Evolutionary conservation across 1,140 invertebrate species (phyloP).

Genomic region (Pristionchus pacificus): DNA sequence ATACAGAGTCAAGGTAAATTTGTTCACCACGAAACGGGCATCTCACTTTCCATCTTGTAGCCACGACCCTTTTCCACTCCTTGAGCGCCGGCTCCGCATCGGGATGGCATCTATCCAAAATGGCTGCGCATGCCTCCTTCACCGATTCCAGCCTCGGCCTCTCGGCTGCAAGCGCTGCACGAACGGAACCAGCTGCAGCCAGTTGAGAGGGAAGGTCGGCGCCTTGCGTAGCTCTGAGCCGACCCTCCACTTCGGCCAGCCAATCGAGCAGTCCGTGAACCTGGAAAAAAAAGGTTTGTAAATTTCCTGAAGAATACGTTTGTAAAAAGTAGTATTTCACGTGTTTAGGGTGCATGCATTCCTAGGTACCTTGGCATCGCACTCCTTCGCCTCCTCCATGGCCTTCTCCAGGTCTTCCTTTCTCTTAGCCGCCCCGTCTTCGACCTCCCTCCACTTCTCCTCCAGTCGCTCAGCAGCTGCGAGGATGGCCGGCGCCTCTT

Average conservation of each 20-base stretch:
- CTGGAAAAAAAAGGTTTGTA: too few relatives aligned
- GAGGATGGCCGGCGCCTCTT: conserved; percentile 31
- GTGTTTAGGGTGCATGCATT: too few relatives aligned
- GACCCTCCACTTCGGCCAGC: conserved; percentile 58
- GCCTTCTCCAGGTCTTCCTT: conserved; percentile 32
- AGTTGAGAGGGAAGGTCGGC: conserved; percentile 16
- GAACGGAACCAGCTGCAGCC: conserved; percentile 49
- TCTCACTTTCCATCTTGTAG: conserved; percentile 26
- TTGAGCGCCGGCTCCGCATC: conserved; percentile 18
- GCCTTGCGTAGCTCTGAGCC: conserved; percentile 55
- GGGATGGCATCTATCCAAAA: conserved; percentile 21
- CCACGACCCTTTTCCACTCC: conserved; percentile 26
- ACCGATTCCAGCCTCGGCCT: background rate
- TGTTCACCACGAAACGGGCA: background rate
- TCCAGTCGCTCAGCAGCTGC: conserved; percentile 39
- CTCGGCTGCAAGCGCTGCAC: conserved; percentile 57
- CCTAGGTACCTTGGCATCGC: conserved; percentile 59
- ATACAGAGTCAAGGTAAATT: too few relatives aligned
- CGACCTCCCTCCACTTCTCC: conserved; percentile 44
- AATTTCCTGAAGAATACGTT: too few relatives aligned
- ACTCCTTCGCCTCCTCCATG: conserved; percentile 57
- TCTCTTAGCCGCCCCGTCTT: conserved; percentile 27
- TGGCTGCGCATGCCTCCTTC: background rate
- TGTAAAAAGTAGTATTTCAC: too few relatives aligned
- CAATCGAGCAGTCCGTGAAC: conserved; percentile 59